These are phyloP conservation scores for Oncorhynchus nerka DNA, from an alignment of 2,113 vertebrate species.

Conservation along the genomic window DNA sequence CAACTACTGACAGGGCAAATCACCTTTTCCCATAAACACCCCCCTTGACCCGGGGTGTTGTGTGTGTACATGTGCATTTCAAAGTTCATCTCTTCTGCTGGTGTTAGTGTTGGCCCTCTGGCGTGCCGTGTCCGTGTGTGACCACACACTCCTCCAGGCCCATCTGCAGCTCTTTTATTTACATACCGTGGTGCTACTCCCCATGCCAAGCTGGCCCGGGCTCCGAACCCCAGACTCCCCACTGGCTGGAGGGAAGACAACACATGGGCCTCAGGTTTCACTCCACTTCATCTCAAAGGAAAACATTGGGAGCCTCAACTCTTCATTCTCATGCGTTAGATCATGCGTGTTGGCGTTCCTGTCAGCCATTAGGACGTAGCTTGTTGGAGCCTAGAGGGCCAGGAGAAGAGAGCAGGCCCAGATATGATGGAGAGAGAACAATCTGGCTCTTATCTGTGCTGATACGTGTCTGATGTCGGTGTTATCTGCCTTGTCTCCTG, in stretches of 20 bases:
- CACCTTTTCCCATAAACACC: background rate
- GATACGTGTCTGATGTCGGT: background rate
- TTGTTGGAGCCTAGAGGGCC: background rate
- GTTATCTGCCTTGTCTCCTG: constrained; percentile 23
- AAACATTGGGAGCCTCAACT: background rate
- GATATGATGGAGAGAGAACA: background rate
- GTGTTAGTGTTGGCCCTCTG: constrained; percentile 17
- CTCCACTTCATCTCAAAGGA: background rate
- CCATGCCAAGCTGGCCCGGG: constrained; percentile 11
- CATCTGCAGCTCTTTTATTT: constrained; percentile 34
- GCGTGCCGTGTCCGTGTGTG: background rate
- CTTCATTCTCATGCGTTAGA: background rate
- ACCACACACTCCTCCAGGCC: constrained; percentile 21
- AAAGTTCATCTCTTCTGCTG: background rate
- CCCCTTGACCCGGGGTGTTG: background rate
- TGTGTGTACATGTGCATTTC: constrained; percentile 1
- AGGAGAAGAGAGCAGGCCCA: background rate
- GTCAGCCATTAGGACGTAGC: background rate
- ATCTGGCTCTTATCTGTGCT: constrained; percentile 19
- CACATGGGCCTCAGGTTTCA: background rate
- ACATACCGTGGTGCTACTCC: constrained; percentile 17
- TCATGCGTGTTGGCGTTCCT: constrained; percentile 34
- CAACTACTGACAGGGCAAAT: background rate
- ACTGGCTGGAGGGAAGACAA: too few species aligned
- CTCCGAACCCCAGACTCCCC: constrained; percentile 24